Evolutionary conservation across 2,113 vertebrate genomes (phyloP).

Genomic region (Xenus cinereus): DNA sequence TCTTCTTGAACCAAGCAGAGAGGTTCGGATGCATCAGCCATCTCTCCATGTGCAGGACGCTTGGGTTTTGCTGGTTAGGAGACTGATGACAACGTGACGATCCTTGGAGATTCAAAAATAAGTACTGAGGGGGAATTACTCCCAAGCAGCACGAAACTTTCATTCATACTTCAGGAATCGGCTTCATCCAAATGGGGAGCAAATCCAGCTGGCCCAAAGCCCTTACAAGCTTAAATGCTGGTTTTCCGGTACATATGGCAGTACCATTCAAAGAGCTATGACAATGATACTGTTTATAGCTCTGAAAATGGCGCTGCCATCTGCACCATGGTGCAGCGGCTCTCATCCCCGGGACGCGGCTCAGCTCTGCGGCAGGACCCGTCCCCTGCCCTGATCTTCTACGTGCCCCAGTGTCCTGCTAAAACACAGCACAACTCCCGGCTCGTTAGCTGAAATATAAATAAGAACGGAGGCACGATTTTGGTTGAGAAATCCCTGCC

Average conservation of each 20-base stretch:
- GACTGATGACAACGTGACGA: neutral
- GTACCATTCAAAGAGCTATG: constrained; percentile 98
- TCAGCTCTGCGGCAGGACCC: neutral
- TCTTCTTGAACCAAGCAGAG: neutral
- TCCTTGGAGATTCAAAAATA: neutral
- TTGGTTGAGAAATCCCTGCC: neutral
- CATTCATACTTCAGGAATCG: constrained; percentile 7
- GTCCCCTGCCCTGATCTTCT: neutral
- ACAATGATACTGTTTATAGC: constrained; percentile 85
- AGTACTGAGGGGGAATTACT: neutral
- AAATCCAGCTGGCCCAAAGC: constrained; percentile 35
- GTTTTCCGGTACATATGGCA: constrained; percentile 82
- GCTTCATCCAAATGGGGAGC: neutral
- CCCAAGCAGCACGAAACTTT: neutral
- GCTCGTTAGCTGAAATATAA: neutral
- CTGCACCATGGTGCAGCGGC: constrained; percentile 71
- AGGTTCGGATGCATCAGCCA: neutral
- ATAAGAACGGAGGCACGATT: neutral
- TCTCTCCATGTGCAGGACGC: neutral
- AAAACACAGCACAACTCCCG: neutral
- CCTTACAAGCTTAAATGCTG: constrained; percentile 47
- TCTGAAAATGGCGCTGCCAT: constrained; percentile 92
- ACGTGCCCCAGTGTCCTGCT: neutral
- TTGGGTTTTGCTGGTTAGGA: neutral
- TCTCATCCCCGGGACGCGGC: neutral